phyloP scores from a whole-genome alignment of 2,888 invertebrate species.

The Notocelia uddmanniana region DNA sequence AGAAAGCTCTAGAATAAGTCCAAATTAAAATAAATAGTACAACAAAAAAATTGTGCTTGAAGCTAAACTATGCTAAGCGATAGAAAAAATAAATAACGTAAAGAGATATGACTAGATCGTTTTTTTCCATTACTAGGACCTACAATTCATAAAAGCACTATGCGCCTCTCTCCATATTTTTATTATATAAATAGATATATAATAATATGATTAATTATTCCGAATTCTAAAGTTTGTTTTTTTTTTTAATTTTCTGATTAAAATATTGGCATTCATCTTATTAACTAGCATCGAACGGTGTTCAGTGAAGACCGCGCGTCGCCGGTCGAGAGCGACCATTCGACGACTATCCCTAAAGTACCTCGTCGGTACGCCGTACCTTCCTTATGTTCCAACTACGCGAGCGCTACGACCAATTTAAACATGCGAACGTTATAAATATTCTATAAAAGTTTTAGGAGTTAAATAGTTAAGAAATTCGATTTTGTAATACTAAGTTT shows the following conservation, averaged over 20 bases:
- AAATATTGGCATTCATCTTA: slow-evolving; percentile 85
- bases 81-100: slow-evolving; percentile 80
- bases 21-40: slow-evolving; percentile 59
- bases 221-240: slow-evolving; percentile 80
- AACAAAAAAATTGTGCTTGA: slow-evolving; percentile 77
- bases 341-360: slow-evolving; percentile 62
- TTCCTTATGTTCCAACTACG: slow-evolving; percentile 60
- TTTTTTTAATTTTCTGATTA: slow-evolving; percentile 68
- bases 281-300: slow-evolving; percentile 75
- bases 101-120: slow-evolving; percentile 84
- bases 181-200: slow-evolving; percentile 83
- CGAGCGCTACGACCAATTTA: slow-evolving; percentile 69
- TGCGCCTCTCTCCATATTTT: slow-evolving; percentile 84
- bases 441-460: slow-evolving; percentile 76
- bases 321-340: slow-evolving; percentile 59
- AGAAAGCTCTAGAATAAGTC: slow-evolving; percentile 50
- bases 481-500: slow-evolving; percentile 76
- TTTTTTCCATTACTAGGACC: slow-evolving; percentile 79
- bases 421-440: slow-evolving; percentile 75
- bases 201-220: slow-evolving; percentile 82
- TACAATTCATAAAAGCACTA: slow-evolving; percentile 85
- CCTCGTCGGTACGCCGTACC: slow-evolving; percentile 60
- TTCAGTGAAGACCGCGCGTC: slow-evolving; percentile 49
- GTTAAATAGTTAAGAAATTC: slow-evolving; percentile 78
- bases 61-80: slow-evolving; percentile 86